Evolutionary conservation across 2,797 vertebrate genomes (phyloP).

Genomic region (Mergus octosetaceus): DNA sequence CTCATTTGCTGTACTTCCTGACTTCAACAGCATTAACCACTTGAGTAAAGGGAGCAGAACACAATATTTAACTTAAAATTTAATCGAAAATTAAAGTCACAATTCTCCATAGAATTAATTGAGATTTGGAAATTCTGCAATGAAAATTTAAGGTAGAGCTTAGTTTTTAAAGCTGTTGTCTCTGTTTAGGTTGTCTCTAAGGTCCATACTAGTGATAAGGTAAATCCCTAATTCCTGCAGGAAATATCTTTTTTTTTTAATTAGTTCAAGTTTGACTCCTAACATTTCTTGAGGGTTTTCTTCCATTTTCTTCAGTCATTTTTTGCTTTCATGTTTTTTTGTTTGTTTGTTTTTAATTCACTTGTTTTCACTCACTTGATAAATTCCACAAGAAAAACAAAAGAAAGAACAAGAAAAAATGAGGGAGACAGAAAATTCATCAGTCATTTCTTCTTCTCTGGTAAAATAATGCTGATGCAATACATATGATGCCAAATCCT

Average conservation of each 20-base stretch:
- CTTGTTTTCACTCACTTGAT: background rate
- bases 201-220: background rate
- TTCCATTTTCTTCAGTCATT: background rate
- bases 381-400: background rate
- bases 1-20: background rate
- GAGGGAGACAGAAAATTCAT: background rate
- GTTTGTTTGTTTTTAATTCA: background rate
- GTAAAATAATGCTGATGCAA: background rate
- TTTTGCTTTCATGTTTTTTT: background rate
- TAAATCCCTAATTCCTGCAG: background rate
- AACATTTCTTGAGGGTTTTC: background rate
- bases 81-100: background rate
- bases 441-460: background rate
- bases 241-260: slow-evolving; percentile 1
- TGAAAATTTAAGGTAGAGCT: background rate
- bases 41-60: background rate
- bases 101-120: background rate
- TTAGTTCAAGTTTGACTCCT: background rate
- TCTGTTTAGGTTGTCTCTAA: background rate
- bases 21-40: background rate
- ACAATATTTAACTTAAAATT: background rate
- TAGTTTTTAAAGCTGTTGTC: background rate
- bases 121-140: background rate
- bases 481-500: background rate
- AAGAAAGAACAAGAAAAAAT: slow-evolving; percentile 11